Conservation (phyloP, 2,113 vertebrate genomes). For the Oophaga pumilio region DNA sequence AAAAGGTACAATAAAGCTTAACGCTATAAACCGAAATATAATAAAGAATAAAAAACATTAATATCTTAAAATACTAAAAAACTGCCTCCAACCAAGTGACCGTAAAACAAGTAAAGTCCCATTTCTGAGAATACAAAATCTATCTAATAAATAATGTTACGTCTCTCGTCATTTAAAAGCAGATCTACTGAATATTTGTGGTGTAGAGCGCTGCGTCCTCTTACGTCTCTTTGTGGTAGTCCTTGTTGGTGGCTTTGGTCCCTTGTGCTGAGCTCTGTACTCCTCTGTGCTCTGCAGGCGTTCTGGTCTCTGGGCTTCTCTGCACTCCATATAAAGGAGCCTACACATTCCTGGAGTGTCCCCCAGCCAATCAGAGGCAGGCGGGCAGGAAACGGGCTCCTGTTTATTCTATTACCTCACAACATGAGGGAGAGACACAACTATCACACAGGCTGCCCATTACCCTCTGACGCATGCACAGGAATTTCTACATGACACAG, state of each 20-base stretch:
- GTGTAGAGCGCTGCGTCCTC: background rate
- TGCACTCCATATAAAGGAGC: slow-evolving; percentile 33
- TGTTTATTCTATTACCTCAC: slow-evolving; percentile 76
- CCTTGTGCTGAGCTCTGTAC: slow-evolving; percentile 67
- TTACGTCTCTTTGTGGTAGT: slow-evolving; percentile 20
- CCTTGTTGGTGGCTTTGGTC: background rate
- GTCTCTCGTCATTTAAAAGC: too few relatives aligned
- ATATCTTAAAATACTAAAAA: too few relatives aligned
- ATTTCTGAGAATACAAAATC: background rate
- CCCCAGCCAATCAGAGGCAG: slow-evolving; percentile 10
- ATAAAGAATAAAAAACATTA: too few relatives aligned
- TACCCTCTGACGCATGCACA: slow-evolving; percentile 59
- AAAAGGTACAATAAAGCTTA: background rate
- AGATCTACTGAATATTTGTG: background rate
- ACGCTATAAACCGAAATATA: background rate
- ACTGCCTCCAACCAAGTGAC: too few relatives aligned
- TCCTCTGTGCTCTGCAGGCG: background rate
- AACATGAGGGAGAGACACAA: slow-evolving; percentile 65
- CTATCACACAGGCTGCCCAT: slow-evolving; percentile 65
- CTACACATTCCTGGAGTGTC: slow-evolving; percentile 31
- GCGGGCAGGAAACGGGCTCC: slow-evolving; percentile 60
- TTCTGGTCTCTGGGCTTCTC: slow-evolving; percentile 29
- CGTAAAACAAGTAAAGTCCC: background rate
- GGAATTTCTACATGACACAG: slow-evolving; percentile 75
- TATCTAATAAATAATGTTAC: too few relatives aligned